Percentiles rank a stretch among this genome's conserved stretches.
phyloP scores from a whole-genome alignment of 2,113 vertebrate species.

The Myrmecophaga tridactyla region DNA sequence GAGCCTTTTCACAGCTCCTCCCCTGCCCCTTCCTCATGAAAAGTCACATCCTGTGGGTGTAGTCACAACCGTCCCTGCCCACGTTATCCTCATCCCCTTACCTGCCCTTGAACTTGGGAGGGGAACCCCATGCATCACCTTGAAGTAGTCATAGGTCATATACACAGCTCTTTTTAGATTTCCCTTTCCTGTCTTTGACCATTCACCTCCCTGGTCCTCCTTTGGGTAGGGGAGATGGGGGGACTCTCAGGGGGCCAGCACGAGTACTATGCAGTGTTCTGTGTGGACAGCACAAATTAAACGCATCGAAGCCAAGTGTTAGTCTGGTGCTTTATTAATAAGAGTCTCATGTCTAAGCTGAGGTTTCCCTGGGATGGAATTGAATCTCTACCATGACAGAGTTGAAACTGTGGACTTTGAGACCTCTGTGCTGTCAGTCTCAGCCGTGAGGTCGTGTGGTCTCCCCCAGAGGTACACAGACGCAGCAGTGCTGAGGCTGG shows the following conservation, averaged over 20 bases:
- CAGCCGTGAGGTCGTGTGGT: background rate
- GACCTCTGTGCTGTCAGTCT: background rate
- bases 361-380: background rate
- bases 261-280: background rate
- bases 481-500: background rate
- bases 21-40: fast-evolving
- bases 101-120: background rate
- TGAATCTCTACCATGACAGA: fast-evolving
- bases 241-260: background rate
- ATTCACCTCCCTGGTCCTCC: background rate
- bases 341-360: background rate
- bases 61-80: fast-evolving
- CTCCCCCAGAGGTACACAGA: background rate
- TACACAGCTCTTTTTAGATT: background rate
- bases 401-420: background rate
- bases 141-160: background rate
- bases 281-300: slow-evolving; percentile 52
- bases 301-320: background rate
- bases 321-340: background rate
- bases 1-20: no score
- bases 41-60: background rate
- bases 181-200: background rate
- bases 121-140: background rate
- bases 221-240: background rate
- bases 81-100: fast-evolving